Evolutionary conservation across 2,797 vertebrate genomes (phyloP).

Genomic region (Malacoraja senta): DNA sequence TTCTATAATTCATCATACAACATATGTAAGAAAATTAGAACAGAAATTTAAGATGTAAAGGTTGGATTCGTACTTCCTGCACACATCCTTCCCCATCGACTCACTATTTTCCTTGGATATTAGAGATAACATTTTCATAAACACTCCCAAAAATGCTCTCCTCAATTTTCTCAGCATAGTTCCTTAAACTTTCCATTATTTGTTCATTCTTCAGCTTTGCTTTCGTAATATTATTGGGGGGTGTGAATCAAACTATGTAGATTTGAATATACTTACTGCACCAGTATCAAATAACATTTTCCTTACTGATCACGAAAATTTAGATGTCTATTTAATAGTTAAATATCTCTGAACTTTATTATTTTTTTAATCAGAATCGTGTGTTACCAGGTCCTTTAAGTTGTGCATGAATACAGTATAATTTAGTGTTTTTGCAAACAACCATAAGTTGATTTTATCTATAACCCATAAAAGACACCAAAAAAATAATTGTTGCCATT

Average conservation of each 20-base stretch:
- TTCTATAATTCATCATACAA: slow-evolving; percentile 50
- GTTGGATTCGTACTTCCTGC: slow-evolving; percentile 49
- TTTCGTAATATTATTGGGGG: neutral
- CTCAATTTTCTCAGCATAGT: neutral
- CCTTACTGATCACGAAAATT: neutral
- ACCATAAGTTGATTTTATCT: too few relatives aligned
- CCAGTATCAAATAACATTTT: neutral
- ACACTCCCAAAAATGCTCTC: neutral
- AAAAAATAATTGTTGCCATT: too few relatives aligned
- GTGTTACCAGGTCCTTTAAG: neutral
- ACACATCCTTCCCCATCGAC: slow-evolving; percentile 27
- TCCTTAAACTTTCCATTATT: slow-evolving; percentile 12
- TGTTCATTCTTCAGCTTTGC: neutral
- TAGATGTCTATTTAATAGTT: neutral
- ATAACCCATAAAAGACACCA: too few relatives aligned
- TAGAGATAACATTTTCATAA: neutral
- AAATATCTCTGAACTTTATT: neutral
- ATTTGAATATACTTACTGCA: neutral
- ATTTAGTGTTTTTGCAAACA: too few relatives aligned
- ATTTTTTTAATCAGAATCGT: neutral
- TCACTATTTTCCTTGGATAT: neutral
- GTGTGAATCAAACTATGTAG: neutral
- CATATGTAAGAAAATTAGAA: slow-evolving; percentile 55
- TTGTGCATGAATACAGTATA: too few relatives aligned
- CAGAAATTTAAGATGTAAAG: slow-evolving; percentile 56